phyloP scores from a whole-genome alignment of 35 echinoderm and acorn worm species.

The Acanthaster planci region DNA sequence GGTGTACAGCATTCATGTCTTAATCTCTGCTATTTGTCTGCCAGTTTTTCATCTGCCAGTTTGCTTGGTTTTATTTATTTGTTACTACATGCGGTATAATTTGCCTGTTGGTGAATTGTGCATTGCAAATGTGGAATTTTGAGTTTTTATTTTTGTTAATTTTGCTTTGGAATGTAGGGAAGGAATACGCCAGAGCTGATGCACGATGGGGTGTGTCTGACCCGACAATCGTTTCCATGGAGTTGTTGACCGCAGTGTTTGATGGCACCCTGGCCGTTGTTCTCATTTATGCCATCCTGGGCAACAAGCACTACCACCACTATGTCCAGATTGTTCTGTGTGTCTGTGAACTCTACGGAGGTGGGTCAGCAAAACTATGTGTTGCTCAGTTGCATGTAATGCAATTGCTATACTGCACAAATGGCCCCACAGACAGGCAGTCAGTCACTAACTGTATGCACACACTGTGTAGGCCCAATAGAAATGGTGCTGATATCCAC shows the following conservation, averaged over 20 bases:
- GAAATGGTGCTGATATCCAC: too few relatives aligned
- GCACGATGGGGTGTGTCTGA: constrained; percentile 24
- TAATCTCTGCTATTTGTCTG: too few relatives aligned
- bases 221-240: constrained; percentile 14
- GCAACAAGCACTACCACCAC: constrained; percentile 27
- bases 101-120: too few relatives aligned
- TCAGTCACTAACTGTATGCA: too few relatives aligned
- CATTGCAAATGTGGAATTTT: neutral
- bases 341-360: constrained; percentile 41
- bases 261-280: constrained; percentile 19
- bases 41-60: too few relatives aligned
- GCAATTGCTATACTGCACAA: too few relatives aligned
- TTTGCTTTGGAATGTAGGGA: constrained; percentile 23
- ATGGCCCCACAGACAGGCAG: too few relatives aligned
- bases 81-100: too few relatives aligned
- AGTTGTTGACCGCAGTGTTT: constrained; percentile 33
- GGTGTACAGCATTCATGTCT: too few relatives aligned
- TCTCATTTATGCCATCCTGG: constrained; percentile 23
- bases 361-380: constrained; percentile 23
- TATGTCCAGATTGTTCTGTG: constrained; percentile 42
- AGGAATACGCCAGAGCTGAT: constrained; percentile 40
- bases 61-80: too few relatives aligned
- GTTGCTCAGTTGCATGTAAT: neutral
- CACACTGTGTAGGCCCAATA: too few relatives aligned
- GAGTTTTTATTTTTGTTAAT: neutral